These are phyloP conservation scores for Drusus annulatus DNA, from an alignment of 1,140 invertebrate genomes.

Conservation along the genomic window DNA sequence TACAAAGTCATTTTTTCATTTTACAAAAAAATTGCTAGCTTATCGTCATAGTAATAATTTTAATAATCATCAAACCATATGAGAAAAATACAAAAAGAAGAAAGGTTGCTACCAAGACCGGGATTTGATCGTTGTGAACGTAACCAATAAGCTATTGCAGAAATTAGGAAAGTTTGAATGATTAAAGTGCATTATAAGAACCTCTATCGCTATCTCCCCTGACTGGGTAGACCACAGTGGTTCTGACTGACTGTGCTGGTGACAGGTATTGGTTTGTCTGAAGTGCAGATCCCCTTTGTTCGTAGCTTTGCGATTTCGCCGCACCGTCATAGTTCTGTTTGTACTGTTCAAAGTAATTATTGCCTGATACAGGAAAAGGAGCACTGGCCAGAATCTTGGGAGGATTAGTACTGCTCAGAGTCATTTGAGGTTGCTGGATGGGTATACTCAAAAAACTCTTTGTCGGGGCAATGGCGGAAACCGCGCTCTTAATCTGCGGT, in stretches of 20 bases:
- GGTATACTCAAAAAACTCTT: background rate
- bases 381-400: background rate
- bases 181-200: background rate
- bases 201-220: slow-evolving; percentile 55
- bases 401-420: background rate
- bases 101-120: too few species aligned
- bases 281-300: background rate
- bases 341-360: background rate
- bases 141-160: too few species aligned
- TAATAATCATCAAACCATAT: too few species aligned
- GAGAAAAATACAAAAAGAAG: too few species aligned
- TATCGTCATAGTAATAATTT: too few species aligned
- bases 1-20: too few species aligned
- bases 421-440: background rate
- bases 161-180: too few species aligned
- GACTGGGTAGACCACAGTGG: slow-evolving; percentile 46
- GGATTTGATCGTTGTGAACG: too few species aligned
- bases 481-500: background rate
- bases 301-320: background rate
- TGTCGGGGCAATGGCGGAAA: background rate
- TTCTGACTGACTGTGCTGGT: background rate
- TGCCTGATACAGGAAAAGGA: background rate
- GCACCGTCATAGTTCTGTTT: background rate
- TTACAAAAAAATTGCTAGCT: too few species aligned
- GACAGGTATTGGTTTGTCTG: slow-evolving; percentile 29